Evolutionary conservation across 2,113 vertebrate genomes (phyloP).

Genomic region (Thymallus thymallus): DNA sequence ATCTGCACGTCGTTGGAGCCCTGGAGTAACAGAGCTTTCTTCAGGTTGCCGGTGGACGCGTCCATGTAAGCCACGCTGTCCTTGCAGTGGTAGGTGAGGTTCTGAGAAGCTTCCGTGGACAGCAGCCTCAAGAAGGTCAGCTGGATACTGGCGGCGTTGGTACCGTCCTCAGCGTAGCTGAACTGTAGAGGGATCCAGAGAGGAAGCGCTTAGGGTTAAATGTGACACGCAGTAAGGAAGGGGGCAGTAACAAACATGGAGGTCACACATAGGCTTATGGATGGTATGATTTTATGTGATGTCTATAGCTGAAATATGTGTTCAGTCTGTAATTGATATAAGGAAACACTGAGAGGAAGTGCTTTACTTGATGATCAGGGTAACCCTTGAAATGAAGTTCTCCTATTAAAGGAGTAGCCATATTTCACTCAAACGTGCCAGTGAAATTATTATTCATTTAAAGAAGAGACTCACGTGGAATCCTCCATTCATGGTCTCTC

Average conservation of each 20-base stretch:
- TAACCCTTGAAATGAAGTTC: background rate
- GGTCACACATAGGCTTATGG: background rate
- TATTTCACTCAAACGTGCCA: background rate
- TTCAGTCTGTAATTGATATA: too few relatives aligned
- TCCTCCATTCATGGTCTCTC: conserved; percentile 90
- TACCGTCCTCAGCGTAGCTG: conserved; percentile 86
- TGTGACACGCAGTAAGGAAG: background rate
- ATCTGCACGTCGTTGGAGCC: conserved; percentile 97
- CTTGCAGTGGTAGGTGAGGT: conserved; percentile 97
- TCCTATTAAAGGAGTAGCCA: too few relatives aligned
- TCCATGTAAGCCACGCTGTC: conserved; percentile 98
- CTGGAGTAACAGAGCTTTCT: conserved; percentile 92
- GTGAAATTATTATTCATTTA: background rate
- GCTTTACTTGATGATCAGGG: too few relatives aligned
- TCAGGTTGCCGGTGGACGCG: conserved; percentile 85
- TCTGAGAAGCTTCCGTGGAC: conserved; percentile 92
- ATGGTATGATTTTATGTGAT: background rate
- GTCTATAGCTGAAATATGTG: background rate
- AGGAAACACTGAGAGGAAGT: too few relatives aligned
- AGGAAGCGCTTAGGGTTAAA: background rate
- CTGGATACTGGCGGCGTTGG: conserved; percentile 85
- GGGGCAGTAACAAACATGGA: background rate
- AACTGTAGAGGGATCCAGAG: conserved; percentile 74
- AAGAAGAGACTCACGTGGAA: conserved; percentile 84
- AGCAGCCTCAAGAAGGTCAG: conserved; percentile 95